Evolutionary conservation across 2,797 vertebrate genomes (phyloP).

Genomic region (Cetoscarus ocellatus): DNA sequence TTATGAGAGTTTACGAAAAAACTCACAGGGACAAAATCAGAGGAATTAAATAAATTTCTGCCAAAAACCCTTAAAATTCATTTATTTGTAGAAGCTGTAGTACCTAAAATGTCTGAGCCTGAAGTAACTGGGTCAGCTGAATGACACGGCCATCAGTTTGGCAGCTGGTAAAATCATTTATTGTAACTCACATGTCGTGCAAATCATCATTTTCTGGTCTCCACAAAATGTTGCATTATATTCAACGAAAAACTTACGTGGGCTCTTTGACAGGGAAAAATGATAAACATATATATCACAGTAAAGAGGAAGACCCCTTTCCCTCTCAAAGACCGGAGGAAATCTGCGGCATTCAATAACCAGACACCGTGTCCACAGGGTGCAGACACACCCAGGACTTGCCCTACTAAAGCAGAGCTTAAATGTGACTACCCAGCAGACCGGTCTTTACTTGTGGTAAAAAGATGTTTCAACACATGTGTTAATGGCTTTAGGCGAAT

Average conservation of each 20-base stretch:
- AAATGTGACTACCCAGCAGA: conserved; percentile 14
- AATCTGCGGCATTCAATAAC: conserved; percentile 20
- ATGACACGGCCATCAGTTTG: too few species aligned
- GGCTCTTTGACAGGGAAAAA: background rate
- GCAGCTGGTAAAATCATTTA: too few species aligned
- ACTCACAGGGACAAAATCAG: too few species aligned
- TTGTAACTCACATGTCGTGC: too few species aligned
- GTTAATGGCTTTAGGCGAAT: conserved; percentile 1
- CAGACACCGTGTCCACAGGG: conserved; percentile 31
- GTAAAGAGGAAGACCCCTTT: conserved; percentile 12
- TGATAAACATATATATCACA: background rate
- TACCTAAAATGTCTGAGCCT: too few species aligned
- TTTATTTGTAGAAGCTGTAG: too few species aligned
- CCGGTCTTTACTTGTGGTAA: conserved; percentile 44
- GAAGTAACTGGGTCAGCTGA: too few species aligned
- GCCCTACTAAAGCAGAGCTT: conserved; percentile 22
- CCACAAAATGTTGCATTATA: background rate
- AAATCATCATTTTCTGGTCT: background rate
- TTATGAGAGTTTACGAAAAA: too few species aligned
- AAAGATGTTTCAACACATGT: conserved; percentile 11
- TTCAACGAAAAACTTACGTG: background rate
- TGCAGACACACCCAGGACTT: conserved; percentile 56
- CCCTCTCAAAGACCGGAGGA: conserved; percentile 18
- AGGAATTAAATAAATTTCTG: too few species aligned
- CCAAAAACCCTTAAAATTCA: too few species aligned